A percentile compares a stretch with the other conserved stretches of the same genome.
Conservation (phyloP, 2,797 vertebrate species). For the Potorous gilbertii region DNA sequence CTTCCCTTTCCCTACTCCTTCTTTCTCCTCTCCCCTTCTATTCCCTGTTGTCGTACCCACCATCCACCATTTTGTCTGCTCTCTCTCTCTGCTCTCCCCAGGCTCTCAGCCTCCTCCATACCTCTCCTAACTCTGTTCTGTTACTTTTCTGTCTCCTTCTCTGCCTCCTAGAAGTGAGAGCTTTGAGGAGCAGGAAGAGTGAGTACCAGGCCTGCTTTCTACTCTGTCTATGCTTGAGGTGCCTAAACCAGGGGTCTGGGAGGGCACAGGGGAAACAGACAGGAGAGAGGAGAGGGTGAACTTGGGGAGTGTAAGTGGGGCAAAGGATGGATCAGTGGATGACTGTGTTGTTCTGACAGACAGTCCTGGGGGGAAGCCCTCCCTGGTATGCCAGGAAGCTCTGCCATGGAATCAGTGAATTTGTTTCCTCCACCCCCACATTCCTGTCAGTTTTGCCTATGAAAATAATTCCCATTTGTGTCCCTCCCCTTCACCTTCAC, state of each 20-base stretch:
- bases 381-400: not conserved
- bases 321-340: not conserved
- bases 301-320: slow-evolving; percentile 21
- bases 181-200: slow-evolving; percentile 87
- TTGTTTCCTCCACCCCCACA: not conserved
- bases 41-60: not conserved
- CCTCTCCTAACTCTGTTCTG: slow-evolving; percentile 26
- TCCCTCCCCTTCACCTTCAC: not conserved
- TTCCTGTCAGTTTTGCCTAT: slow-evolving; percentile 13
- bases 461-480: not conserved
- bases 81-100: not conserved
- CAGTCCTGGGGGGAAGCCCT: not conserved
- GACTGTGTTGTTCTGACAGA: not conserved
- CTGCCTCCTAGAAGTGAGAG: slow-evolving; percentile 83
- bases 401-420: not conserved
- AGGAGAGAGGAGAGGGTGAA: not conserved
- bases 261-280: not conserved
- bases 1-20: not conserved
- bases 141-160: slow-evolving; percentile 61
- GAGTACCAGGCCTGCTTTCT: slow-evolving; percentile 78
- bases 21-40: not conserved
- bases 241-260: not conserved
- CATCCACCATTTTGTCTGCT: not conserved
- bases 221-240: slow-evolving; percentile 52
- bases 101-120: not conserved